These are phyloP conservation scores for Leuciscus idus DNA, from an alignment of 2,113 vertebrate genomes.

Conservation along the genomic window DNA sequence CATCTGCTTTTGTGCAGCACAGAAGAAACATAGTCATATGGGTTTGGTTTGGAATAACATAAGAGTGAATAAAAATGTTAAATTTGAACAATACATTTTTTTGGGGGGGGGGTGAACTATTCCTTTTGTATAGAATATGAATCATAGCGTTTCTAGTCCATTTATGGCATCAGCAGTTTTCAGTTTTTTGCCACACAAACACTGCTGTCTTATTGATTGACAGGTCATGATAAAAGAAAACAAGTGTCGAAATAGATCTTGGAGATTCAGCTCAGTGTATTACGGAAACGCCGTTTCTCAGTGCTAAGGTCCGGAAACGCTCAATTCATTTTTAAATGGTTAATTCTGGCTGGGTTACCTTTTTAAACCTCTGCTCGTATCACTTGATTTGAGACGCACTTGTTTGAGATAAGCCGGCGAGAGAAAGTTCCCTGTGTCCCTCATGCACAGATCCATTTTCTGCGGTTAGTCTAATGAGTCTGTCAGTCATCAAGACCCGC, in stretches of 20 bases:
- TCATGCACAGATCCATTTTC: background rate
- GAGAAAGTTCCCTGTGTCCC: background rate
- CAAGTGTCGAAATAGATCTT: background rate
- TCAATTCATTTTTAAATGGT: background rate
- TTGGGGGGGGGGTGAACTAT: no score
- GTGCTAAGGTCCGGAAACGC: background rate
- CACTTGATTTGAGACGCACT: background rate
- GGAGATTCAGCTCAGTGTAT: background rate
- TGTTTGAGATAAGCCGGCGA: background rate
- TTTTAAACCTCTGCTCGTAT: background rate
- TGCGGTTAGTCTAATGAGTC: background rate
- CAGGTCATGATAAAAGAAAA: background rate
- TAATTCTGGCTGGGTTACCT: background rate
- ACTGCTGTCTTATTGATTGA: background rate
- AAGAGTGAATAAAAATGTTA: no score
- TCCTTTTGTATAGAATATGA: background rate
- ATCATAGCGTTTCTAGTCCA: background rate
- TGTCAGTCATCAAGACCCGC: slow-evolving; percentile 20
- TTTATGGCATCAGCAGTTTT: background rate
- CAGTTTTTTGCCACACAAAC: background rate
- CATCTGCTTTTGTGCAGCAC: no score
- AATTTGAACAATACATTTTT: no score
- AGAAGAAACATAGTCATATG: no score
- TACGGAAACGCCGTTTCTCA: background rate
- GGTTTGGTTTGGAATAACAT: no score